Evolutionary conservation across 2,888 invertebrate genomes (phyloP).

Genomic region (Dichetophora obliterata): DNA sequence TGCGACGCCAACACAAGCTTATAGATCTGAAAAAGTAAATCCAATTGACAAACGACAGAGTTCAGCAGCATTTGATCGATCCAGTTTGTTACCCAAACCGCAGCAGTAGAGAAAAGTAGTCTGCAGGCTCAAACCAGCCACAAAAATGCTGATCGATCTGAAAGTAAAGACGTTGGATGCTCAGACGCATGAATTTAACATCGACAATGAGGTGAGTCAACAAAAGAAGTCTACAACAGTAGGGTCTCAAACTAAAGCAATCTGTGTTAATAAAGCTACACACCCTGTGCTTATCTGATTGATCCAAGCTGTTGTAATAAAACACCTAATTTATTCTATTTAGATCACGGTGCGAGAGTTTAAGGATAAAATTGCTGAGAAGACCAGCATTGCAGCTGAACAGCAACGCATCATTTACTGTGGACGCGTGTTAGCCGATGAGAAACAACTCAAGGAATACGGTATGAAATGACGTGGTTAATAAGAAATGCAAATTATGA

Average conservation of each 20-base stretch:
- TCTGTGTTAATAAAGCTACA: background rate
- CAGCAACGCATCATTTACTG: conserved; percentile 93
- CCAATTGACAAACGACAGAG: no score
- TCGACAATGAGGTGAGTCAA: conserved; percentile 83
- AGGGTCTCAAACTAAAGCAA: background rate
- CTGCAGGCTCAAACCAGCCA: no score
- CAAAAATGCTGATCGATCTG: conserved; percentile 76
- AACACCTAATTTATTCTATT: conserved; percentile 31
- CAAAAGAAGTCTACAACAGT: background rate
- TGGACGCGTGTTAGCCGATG: conserved; percentile 93
- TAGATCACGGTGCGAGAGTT: conserved; percentile 86
- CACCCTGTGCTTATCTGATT: background rate
- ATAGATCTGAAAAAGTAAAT: no score
- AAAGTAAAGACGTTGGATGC: conserved; percentile 93
- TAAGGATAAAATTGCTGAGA: conserved; percentile 82
- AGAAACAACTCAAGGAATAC: conserved; percentile 86
- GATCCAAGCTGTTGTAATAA: background rate
- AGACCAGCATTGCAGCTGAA: conserved; percentile 83
- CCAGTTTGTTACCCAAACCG: no score
- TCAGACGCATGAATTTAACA: conserved; percentile 83
- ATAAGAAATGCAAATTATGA: background rate
- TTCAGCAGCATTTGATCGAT: no score
- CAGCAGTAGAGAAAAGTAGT: no score
- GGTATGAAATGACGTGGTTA: conserved; percentile 72
- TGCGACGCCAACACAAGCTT: background rate